Conservation (phyloP, 2,797 vertebrate species). For the Poeciliopsis paucimaculata region DNA sequence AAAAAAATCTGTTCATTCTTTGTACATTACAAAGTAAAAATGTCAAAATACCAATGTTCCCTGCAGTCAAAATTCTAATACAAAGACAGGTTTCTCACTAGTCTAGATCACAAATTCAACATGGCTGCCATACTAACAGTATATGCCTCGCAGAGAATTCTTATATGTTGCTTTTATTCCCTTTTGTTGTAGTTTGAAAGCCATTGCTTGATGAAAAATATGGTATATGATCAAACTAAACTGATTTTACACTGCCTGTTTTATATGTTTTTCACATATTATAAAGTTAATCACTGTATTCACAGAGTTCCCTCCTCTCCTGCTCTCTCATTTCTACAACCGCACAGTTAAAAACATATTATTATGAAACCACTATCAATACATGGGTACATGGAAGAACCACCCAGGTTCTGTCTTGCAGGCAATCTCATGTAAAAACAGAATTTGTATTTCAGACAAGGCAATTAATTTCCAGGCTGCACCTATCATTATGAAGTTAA, state of each 20-base stretch:
- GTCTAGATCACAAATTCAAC: not conserved
- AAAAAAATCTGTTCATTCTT: not conserved
- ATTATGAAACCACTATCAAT: slow-evolving; percentile 15
- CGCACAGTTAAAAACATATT: slow-evolving; percentile 12
- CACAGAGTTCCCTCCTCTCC: slow-evolving; percentile 5
- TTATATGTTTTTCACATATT: slow-evolving; percentile 22
- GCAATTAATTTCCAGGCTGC: slow-evolving; percentile 70
- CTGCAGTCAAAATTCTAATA: not conserved
- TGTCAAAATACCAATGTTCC: not conserved
- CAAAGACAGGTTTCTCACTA: not conserved
- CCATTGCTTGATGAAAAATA: slow-evolving; percentile 3
- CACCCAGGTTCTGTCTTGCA: slow-evolving; percentile 24
- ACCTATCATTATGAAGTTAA: slow-evolving; percentile 75
- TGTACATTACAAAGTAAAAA: not conserved
- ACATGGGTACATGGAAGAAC: slow-evolving; percentile 25
- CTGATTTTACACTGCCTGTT: slow-evolving; percentile 7
- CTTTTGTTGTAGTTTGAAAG: not conserved
- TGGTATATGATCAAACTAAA: not conserved
- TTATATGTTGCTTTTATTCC: no score
- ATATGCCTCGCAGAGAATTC: no score
- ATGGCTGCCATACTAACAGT: not conserved
- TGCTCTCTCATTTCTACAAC: slow-evolving; percentile 1
- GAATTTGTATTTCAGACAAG: slow-evolving; percentile 52
- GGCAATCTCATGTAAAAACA: slow-evolving; percentile 44
- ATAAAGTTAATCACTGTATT: slow-evolving; percentile 28